phyloP scores from a whole-genome alignment of 2,113 vertebrate genomes.

The Triplophysa rosa region DNA sequence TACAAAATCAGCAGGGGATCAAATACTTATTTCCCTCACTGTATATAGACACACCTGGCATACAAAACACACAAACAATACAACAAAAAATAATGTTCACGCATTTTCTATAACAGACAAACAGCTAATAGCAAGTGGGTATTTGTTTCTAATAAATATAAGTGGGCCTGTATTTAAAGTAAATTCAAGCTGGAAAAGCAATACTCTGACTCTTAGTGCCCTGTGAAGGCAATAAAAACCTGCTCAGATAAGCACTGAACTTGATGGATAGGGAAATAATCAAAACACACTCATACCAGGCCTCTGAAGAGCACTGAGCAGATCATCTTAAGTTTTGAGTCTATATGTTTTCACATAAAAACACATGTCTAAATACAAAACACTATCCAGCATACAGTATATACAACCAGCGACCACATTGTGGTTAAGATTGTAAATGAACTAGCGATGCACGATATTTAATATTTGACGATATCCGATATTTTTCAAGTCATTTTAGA shows the following conservation, averaged over 20 bases:
- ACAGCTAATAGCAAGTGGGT: not conserved
- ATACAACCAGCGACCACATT: not conserved
- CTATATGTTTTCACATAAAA: not conserved
- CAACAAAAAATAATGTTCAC: not conserved
- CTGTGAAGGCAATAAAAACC: not conserved
- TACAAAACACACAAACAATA: constrained; percentile 25
- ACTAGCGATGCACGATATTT: not conserved
- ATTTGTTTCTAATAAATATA: not conserved
- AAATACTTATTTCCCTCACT: too few relatives aligned
- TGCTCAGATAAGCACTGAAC: not conserved
- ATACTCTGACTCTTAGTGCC: not conserved
- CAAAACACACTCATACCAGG: not conserved
- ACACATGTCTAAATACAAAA: not conserved
- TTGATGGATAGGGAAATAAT: not conserved
- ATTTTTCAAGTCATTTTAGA: too few relatives aligned
- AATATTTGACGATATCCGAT: too few relatives aligned
- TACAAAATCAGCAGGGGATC: too few relatives aligned
- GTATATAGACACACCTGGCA: constrained; percentile 26
- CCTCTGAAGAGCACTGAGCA: not conserved
- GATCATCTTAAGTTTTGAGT: not conserved
- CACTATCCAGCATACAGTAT: not conserved
- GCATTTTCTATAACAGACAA: not conserved
- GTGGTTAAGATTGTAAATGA: not conserved
- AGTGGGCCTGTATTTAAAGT: too few relatives aligned
- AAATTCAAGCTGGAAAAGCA: not conserved